Evolutionary conservation across 1,140 invertebrate genomes (phyloP).

Genomic region (Bombus sylvicola): DNA sequence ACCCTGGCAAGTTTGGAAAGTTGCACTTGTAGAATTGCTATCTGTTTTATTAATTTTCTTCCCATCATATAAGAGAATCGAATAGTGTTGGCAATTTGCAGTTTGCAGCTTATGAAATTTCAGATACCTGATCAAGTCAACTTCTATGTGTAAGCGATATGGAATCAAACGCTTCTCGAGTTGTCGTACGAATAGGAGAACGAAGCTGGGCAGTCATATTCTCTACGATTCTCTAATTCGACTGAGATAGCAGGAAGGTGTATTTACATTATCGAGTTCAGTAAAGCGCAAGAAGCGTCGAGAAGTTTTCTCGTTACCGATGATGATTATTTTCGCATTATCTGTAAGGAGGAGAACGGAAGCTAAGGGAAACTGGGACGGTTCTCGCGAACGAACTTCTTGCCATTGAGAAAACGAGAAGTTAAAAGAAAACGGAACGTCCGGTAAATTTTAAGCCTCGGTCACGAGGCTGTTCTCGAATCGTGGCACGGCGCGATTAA

Average conservation of each 20-base stretch:
- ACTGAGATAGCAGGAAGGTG: neutral
- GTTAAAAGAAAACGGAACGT: slow-evolving; percentile 1
- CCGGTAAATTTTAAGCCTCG: slow-evolving; percentile 30
- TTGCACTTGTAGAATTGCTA: too few relatives aligned
- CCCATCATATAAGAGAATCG: too few relatives aligned
- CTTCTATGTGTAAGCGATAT: neutral
- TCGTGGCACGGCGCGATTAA: slow-evolving; percentile 13
- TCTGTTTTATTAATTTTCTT: too few relatives aligned
- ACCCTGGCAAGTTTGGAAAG: too few relatives aligned
- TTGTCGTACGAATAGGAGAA: neutral
- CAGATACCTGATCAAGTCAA: neutral
- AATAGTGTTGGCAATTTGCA: too few relatives aligned
- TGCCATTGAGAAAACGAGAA: slow-evolving; percentile 18
- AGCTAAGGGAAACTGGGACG: slow-evolving; percentile 18
- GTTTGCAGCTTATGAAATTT: too few relatives aligned
- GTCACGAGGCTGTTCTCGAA: neutral
- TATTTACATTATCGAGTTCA: slow-evolving; percentile 43
- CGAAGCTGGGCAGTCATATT: neutral
- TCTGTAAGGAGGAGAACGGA: slow-evolving; percentile 19
- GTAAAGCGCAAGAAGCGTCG: slow-evolving; percentile 13
- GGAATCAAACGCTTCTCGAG: neutral
- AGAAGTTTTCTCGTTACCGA: slow-evolving; percentile 61
- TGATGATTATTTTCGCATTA: slow-evolving; percentile 65
- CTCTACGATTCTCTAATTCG: neutral
- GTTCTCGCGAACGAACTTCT: slow-evolving; percentile 20